Base-by-base conservation (phyloP, 1,140 invertebrate genomes). In the Tyrophagus putrescentiae region DNA sequence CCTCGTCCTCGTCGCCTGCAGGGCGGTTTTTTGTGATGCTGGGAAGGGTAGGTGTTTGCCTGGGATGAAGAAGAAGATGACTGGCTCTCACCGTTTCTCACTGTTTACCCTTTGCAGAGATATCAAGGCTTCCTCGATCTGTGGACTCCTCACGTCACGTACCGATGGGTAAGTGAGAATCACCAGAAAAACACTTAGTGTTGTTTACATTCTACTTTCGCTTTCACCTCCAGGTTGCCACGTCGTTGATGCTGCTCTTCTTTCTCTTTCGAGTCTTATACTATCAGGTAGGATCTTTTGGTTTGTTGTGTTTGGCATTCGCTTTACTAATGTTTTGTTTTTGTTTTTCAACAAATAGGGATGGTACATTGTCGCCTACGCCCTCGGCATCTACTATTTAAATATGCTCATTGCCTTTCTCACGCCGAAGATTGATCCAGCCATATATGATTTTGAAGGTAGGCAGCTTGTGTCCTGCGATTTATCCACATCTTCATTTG, bases 341-440 rank as follows among this genome's bases (percentile, higher is more conserved):
- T 61, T 53, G 64, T 67, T 57, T 65, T 67, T 67, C 84, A n/a
- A n/a, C n/a, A n/a, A n/a, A n/a, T 83, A 94, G 85, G 96, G 96
- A 65, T 99, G 94, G 91, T 98, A 98, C 74, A 98, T 99, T 68
- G 83, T 99, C 45, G 94, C 92, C 64, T 99, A 99, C 77, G 94
- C 90, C 21, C 75, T 98, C 70, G 94, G 93, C 66, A 99, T 99
- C 70, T 99, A 98, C 76, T 88, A 98, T 72, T 80, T 99, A 70
- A 99, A 98, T 78, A 79, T 98, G 72, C 97, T 99, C 76, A 94
- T 99, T 76, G 90, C 91, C 76, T 99, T 99, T 79, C 80, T 99
- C 60, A 94, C 95, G 70, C 95, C 96, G 68, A 98, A 97, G 80
- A 95, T 96, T 70, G 93, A 98, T 80, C 95, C 94, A 66, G 87